Conservation (phyloP, 2,888 invertebrate genomes). For the Cataglyphis cursor region DNA sequence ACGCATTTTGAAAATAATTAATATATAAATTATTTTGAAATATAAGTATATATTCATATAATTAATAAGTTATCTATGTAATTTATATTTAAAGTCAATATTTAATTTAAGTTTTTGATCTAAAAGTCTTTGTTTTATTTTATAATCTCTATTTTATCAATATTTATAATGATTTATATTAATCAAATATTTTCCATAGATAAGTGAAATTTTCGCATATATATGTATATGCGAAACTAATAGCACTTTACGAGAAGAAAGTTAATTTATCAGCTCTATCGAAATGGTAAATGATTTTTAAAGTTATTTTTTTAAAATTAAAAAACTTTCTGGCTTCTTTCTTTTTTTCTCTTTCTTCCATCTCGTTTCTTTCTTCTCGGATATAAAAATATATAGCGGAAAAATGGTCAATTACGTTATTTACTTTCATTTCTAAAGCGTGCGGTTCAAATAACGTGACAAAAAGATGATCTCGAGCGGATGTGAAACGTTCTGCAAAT, state of each 20-base stretch:
- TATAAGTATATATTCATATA: neutral
- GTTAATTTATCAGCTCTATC: neutral
- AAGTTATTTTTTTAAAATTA: neutral
- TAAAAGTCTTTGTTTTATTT: neutral
- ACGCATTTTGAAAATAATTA: neutral
- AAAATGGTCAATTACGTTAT: constrained; percentile 2
- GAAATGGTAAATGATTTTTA: neutral
- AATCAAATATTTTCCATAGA: neutral
- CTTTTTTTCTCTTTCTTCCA: neutral
- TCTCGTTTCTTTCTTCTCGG: neutral
- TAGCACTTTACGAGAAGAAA: neutral
- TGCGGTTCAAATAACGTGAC: neutral
- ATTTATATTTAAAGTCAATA: neutral
- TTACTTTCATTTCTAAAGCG: constrained; percentile 12
- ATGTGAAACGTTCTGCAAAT: constrained; percentile 19
- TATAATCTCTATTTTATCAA: neutral
- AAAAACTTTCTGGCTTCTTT: neutral
- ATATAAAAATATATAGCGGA: neutral
- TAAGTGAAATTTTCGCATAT: neutral
- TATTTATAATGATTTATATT: neutral
- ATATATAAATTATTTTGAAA: neutral
- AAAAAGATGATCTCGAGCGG: constrained; percentile 4
- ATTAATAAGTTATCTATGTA: neutral
- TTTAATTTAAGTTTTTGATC: neutral
- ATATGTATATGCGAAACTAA: neutral